Conservation (phyloP, 2,113 vertebrate genomes). For the Actinemys pallida region DNA sequence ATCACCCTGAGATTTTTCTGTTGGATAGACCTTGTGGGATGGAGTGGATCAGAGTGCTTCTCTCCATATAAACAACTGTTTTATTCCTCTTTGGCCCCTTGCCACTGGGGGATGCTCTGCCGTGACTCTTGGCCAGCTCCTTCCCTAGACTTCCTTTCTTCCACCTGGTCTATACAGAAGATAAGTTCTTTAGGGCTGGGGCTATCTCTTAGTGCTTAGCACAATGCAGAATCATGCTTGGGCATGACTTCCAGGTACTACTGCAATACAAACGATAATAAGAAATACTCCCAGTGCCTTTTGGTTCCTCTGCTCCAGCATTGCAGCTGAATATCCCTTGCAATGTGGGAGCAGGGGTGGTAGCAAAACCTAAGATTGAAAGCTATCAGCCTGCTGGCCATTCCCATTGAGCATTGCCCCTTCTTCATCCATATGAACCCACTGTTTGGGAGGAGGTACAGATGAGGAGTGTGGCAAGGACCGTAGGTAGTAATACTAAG, state of each 20-base stretch:
- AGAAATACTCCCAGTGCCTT: neutral
- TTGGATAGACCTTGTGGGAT: neutral
- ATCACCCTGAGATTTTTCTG: neutral
- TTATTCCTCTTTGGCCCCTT: neutral
- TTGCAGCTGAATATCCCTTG: neutral
- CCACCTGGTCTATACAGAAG: neutral
- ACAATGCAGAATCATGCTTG: neutral
- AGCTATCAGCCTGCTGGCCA: neutral
- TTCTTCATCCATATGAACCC: neutral
- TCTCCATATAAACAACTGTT: neutral
- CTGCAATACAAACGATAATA: neutral
- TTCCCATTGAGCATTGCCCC: neutral
- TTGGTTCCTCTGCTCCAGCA: neutral
- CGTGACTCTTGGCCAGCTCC: neutral
- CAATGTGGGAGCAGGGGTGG: neutral
- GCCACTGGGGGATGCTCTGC: neutral
- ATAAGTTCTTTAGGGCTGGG: neutral
- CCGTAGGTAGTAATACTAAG: neutral
- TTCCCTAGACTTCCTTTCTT: neutral
- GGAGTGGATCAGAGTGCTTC: neutral
- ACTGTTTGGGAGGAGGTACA: neutral
- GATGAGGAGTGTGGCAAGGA: neutral
- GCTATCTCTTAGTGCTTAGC: neutral
- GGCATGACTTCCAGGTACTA: neutral
- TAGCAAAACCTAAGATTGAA: neutral